Conservation (phyloP, 2,113 vertebrate genomes). For the Peromyscus polionotus region DNA sequence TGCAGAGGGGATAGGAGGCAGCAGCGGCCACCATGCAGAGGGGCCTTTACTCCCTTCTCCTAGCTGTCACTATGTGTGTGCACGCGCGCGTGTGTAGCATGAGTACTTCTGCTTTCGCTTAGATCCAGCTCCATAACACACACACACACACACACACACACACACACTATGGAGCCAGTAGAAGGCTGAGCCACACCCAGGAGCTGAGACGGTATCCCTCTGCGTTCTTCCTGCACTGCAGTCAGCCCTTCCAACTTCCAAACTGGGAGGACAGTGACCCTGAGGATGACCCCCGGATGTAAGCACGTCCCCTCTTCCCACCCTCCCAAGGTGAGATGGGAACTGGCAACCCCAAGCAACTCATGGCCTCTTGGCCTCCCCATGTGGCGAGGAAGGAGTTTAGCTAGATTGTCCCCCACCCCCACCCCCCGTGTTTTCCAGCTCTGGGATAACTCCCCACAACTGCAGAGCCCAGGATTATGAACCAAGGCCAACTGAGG, state of each 20-base stretch:
- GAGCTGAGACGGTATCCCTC: constrained; percentile 60
- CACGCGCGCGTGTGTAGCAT: constrained; percentile 17
- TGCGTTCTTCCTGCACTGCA: neutral
- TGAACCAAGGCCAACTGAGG: neutral
- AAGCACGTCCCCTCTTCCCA: neutral
- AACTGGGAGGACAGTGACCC: neutral
- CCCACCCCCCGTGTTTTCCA: neutral
- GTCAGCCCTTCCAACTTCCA: constrained; percentile 27
- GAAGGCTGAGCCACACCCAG: constrained; percentile 55
- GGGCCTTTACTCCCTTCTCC: constrained; percentile 59
- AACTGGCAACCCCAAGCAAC: neutral
- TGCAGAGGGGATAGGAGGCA: constrained; percentile 43
- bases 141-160: neutral
- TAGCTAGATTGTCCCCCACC: neutral
- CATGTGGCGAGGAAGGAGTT: neutral
- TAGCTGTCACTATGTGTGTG: rapidly evolving
- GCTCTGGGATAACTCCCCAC: neutral
- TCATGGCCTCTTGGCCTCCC: constrained; percentile 43
- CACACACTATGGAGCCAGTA: constrained; percentile 57
- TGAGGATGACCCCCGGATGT: neutral
- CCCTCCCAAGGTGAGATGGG: constrained; percentile 10
- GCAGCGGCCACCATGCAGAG: neutral
- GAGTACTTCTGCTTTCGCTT: constrained; percentile 71
- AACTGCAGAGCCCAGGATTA: neutral
- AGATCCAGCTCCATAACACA: constrained; percentile 60